Percentiles rank a stretch among this genome's conserved stretches.
Evolutionary conservation across 2,113 vertebrate genomes (phyloP).

Genomic region (Poecile atricapillus): DNA sequence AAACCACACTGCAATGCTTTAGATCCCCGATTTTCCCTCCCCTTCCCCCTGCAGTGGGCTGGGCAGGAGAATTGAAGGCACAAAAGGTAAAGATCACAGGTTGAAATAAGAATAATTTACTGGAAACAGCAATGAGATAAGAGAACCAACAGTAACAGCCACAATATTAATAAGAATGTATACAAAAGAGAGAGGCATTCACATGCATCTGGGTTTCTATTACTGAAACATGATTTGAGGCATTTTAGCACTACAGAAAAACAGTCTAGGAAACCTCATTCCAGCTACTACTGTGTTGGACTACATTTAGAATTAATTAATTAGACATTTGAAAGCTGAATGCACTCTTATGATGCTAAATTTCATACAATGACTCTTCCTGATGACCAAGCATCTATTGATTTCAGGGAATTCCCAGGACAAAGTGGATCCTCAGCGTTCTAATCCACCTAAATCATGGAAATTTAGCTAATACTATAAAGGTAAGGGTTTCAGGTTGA

Average conservation of each 20-base stretch:
- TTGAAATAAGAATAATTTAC: neutral
- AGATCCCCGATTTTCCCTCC: neutral
- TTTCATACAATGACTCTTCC: neutral
- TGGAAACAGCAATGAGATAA: neutral
- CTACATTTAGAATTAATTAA: neutral
- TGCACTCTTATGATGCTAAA: neutral
- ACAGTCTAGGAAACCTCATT: neutral
- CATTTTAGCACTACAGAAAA: neutral
- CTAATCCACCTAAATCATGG: neutral
- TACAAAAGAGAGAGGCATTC: neutral
- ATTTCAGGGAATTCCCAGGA: neutral
- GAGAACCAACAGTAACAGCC: neutral
- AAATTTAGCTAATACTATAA: neutral
- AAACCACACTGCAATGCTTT: neutral
- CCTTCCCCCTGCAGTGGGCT: neutral
- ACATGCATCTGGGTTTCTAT: neutral
- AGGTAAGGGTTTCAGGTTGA: neutral
- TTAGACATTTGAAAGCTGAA: neutral
- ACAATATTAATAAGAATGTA: neutral
- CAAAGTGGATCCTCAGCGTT: neutral
- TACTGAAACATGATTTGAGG: constrained; percentile 17
- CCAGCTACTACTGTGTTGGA: neutral
- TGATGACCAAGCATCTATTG: neutral
- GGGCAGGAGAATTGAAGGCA: neutral
- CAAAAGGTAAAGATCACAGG: neutral